Base-by-base conservation (phyloP, 2,797 vertebrate species). In the Ptychobarbus kaznakovi region DNA sequence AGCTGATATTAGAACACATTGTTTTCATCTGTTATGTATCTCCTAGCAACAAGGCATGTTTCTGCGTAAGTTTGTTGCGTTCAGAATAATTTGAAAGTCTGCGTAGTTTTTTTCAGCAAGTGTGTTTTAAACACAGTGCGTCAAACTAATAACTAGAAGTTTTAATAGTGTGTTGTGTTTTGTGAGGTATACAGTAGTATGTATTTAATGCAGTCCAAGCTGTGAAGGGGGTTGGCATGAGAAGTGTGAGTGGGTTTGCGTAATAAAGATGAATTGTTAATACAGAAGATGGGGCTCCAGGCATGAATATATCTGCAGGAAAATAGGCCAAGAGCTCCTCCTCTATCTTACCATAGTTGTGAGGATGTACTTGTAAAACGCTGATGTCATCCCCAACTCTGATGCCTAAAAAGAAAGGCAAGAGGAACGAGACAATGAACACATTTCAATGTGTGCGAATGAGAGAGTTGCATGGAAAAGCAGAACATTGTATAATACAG, bases 361-460 rank as follows among this genome's bases (percentile, higher is more conserved):
- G 84, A 93, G 93, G 92, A 94, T 94, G 93, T 94, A 95, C 93
- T 95, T 95, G 95, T 95, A 94, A 94, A 95, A 93, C 88, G 94
- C 90, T 91, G 93, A 91, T 90, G 92, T 95, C 95, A 94, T 93
- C 90, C 94, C 90, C 91, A 92, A 76, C 84, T 77, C 91, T 90
- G 93, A 94, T 89, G 93, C 94, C 93, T 92, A 49, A 46, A 80
- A 86, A 70, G 38, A 69, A 56, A 81, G 61, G 13, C 65, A 73
- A 32, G 74, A 51, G 6, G 25, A 28, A 56, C 22, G 15, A 87
- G 81, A 82, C 51, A 38, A 80, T 16, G 20, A 70, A 49, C 42
- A 76, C 2, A 44, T 46, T 18, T 82, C 89, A 92, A 92, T 93
- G 66, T 35, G 51, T 35, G 40, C 3, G 68, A 88, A 82, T 84